Evolutionary conservation across 2,888 invertebrate genomes (phyloP), one percentile per base, ranked within the genome.

Genomic region (Agonopterix heracliana): DNA sequence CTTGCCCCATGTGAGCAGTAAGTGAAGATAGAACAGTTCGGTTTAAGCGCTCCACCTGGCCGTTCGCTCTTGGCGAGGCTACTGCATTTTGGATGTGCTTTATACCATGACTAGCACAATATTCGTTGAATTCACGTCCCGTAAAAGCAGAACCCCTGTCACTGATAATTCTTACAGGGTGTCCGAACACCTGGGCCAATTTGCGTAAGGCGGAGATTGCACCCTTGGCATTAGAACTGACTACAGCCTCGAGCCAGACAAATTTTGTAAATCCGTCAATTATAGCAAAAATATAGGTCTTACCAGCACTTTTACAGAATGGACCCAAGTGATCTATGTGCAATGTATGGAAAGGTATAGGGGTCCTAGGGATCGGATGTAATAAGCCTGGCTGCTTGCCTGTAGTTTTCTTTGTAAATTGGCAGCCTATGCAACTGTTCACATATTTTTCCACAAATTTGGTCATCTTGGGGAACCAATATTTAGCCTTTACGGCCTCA

Each of bases 31-130:
- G 12, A 17, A 53, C 48, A 4, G 53, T 50, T 2, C 44, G 50
- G 43, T 52, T 56, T 45, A 35, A 54, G n/a, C 52, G 34, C 13
- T 49, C 52, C 1, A 66, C 66, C 48, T 75, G 74, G 1, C 74
- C 75, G 47, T 57, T 54, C 1, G 54, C 57, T 12, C 56, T 42
- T 1, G 53, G 57, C 36, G 48, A 50, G 3, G 59, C 51, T 3
- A 62, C 59, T 1, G 59, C 57, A 36, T 78, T 71, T 26, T 57
- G 34, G 12, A 55, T 13, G 49, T 60, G 60, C 42, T 53, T 56
- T 7, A 60, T 50, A 13, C 13, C 41, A 12, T 34, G 40, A 26
- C 17, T 26, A 40, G 17, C n/a, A 10, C 46, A 46, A 34, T 46
- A 46, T 49, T 51, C 1, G 54, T 55, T 41, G 54, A 60, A 11